Conservation (phyloP, 2,113 vertebrate genomes). For the Ivindomyrus marchei region DNA sequence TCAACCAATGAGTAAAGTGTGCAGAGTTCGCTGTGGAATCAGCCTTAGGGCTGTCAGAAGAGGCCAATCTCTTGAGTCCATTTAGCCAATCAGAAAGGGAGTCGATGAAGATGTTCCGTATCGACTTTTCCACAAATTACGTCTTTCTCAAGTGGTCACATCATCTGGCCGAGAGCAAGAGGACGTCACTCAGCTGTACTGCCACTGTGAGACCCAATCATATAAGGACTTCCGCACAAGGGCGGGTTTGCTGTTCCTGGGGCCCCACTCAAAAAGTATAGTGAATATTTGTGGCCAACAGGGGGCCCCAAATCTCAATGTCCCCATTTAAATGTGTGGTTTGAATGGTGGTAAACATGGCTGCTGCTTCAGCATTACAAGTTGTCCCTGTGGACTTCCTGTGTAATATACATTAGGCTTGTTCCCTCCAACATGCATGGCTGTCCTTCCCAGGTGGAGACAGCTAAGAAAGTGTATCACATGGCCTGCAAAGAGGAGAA, state of each 20-base stretch:
- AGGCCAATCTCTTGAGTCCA: neutral
- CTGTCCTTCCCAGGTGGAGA: conserved; percentile 70
- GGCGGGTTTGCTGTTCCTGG: neutral
- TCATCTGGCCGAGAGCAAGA: neutral
- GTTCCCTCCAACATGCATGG: neutral
- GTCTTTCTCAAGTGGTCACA: neutral
- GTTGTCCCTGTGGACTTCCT: neutral
- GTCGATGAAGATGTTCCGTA: neutral
- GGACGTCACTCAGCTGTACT: neutral
- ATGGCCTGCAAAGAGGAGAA: conserved; percentile 97
- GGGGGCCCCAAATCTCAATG: neutral
- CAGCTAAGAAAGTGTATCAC: conserved; percentile 90
- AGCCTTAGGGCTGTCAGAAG: neutral
- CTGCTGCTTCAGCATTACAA: neutral
- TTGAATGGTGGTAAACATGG: neutral
- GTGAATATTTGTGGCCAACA: neutral
- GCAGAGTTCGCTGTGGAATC: neutral
- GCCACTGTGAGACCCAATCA: neutral
- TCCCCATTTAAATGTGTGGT: neutral
- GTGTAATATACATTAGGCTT: neutral
- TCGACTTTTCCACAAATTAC: neutral
- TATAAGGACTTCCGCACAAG: neutral
- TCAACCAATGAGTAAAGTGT: neutral
- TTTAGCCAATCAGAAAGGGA: neutral
- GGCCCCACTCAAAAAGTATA: neutral